Evolutionary conservation across 1,140 invertebrate species (phyloP), one percentile per base, ranked within the genome.

Genomic region (Drosophila ananassae): DNA sequence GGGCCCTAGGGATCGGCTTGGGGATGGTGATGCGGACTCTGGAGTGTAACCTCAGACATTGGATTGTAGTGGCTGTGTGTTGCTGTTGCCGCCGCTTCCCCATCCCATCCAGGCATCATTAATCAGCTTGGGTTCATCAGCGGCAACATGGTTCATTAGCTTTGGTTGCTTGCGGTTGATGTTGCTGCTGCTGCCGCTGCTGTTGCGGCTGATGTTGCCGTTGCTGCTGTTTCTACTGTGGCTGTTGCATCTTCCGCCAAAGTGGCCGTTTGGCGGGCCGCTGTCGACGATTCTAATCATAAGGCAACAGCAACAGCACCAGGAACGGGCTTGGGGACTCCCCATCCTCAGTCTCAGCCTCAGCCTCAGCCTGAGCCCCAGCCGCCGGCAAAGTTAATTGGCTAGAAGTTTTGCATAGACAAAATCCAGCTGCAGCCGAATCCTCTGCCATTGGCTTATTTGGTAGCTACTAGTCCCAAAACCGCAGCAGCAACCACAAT

Each of bases 71-170:
- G 32, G 71, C 63, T 41, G 44, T 17, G 17, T 17, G 17, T 63
- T 57, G 48, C 57, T 44, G 48, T 37, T 59, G 61, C 61, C 56
- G 34, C 17, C 61, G 24, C 44, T 37, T 21, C 48, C 51, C 22
- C 58, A 17, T 25, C 28, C 44, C 61, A 74, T 44, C 22, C 44
- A 66, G 54, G 68, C 73, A 82, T 87, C 82, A 85, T 85, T 85
- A 85, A 85, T 85, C 82, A 85, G 82, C 76, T 87, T 69, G 82
- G 81, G 82, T 82, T 85, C 82, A 85, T 85, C 82, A 85, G 82
- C 82, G 82, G 81, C 81, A 85, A 87, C 81, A 85, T 85, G 82
- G 81, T 85, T 85, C 82, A 85, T 85, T 85, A 85, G 81, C 82
- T 85, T 87, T 85, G 81, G 73, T 77, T 78, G 61, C 73, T 81